Percentiles rank a stretch among this genome's conserved stretches.
These are phyloP conservation scores for Phylloscopus collybita DNA, from an alignment of 2,797 vertebrate species.

Conservation along the genomic window DNA sequence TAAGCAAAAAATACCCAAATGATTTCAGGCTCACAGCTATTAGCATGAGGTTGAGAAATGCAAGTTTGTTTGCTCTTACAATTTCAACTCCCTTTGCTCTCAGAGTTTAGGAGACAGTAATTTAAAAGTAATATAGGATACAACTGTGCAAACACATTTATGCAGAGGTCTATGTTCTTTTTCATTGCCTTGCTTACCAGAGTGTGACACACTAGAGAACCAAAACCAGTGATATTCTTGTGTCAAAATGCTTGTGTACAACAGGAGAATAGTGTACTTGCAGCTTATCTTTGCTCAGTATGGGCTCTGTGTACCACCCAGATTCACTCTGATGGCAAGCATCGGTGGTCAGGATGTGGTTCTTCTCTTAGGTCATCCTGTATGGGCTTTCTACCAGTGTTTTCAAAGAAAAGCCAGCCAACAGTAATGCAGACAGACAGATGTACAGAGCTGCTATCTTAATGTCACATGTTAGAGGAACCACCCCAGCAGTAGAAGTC, in stretches of 20 bases:
- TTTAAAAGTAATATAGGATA: not conserved
- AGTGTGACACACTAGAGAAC: not conserved
- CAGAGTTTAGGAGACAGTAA: not conserved
- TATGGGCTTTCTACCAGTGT: not conserved
- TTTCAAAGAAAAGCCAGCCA: not conserved
- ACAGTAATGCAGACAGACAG: not conserved
- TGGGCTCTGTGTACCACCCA: not conserved
- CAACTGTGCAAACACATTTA: not conserved
- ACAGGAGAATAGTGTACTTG: not conserved
- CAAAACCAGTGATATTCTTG: not conserved
- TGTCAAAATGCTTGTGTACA: not conserved
- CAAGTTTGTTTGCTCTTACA: not conserved
- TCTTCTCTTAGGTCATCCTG: not conserved
- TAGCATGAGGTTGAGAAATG: not conserved
- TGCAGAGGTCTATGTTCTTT: not conserved
- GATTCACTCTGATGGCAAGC: not conserved
- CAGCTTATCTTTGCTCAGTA: not conserved
- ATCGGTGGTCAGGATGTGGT: not conserved
- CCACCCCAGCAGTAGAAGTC: not conserved
- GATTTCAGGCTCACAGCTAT: not conserved
- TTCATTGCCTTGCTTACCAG: not conserved
- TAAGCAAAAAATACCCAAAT: not conserved
- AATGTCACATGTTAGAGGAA: not conserved
- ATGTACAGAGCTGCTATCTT: not conserved
- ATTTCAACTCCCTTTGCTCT: not conserved